These are phyloP conservation scores for Sander lucioperca DNA, from an alignment of 2,113 vertebrate genomes.

Conservation along the genomic window DNA sequence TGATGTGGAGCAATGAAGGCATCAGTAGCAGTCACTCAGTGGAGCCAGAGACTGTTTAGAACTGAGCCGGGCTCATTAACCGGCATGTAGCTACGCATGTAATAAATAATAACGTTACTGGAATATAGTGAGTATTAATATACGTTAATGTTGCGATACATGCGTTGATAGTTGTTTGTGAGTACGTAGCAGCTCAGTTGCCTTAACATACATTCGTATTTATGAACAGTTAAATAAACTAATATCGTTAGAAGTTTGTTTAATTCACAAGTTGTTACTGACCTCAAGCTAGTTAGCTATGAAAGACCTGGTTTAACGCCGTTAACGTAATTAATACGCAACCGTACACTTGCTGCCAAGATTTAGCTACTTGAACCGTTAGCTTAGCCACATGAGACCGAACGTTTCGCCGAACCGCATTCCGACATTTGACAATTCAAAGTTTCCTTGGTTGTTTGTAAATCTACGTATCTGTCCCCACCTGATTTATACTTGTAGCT, in stretches of 20 bases:
- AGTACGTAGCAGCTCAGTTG: background rate
- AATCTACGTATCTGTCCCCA: rapidly evolving
- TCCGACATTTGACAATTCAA: background rate
- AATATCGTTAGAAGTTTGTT: background rate
- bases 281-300: background rate
- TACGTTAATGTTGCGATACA: rapidly evolving
- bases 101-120: too few species aligned
- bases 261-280: background rate
- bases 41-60: too few species aligned
- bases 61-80: background rate
- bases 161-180: background rate
- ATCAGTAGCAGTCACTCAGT: background rate
- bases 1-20: slow-evolving; percentile 10
- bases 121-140: background rate
- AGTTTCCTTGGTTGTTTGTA: rapidly evolving
- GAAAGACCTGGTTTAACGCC: background rate
- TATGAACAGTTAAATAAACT: background rate
- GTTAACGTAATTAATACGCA: background rate
- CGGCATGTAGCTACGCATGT: background rate
- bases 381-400: background rate
- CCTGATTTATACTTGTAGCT: rapidly evolving
- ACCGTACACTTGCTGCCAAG: background rate
- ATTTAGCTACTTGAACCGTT: background rate
- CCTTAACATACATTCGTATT: background rate
- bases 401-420: background rate